Base-by-base conservation (phyloP, 2,797 vertebrate species). In the Percopsis omiscomaycus region DNA sequence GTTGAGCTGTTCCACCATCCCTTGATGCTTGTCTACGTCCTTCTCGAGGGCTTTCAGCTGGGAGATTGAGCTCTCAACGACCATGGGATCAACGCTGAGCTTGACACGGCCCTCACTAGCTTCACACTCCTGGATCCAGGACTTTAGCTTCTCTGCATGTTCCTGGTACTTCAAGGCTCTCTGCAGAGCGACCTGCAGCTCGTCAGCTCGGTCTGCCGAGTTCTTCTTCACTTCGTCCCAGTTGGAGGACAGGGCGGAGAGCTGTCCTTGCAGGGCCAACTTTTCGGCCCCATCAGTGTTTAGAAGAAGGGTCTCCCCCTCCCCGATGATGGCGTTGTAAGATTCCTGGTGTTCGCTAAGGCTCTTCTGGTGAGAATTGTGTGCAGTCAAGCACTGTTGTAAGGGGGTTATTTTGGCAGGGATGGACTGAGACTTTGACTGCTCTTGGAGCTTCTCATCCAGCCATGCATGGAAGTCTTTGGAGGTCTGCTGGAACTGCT, bases 401-500 rank as follows among this genome's bases (percentile, higher is more conserved):
- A 99, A 87, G 55, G 71, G 22, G 4, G 95, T 93, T 0, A 89
- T 82, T 72, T 92, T 94, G 66, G 95, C 91, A 3, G 96, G 96
- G 70, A 98, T 68, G 42, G 88, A 80, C 64, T 30, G 80, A 46
- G 91, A 86, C 53, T 87, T 88, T 9, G 75, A 86, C 73, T 95
- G 93, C 15, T 96, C 93, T 75, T 93, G 92, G 70, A 93, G 93
- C 85, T 91, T 95, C 77, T 92, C 88, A 44, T 92, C 86, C 47
- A 99, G 82, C 97, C 97, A 99, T 2, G 75, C 78, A 81, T 97
- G 93, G 80, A 99, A 96, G 78, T 98, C 94, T 89, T 94, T 95
- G 44, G 95, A 98, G 84, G 93, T 96, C 77, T 95, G 94, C 79
- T 98, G 94, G 84, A 99, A 99, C 71, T 98, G 96, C 87, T 98